Conservation (phyloP, 2,113 vertebrate genomes). For the Erinaceus europaeus region DNA sequence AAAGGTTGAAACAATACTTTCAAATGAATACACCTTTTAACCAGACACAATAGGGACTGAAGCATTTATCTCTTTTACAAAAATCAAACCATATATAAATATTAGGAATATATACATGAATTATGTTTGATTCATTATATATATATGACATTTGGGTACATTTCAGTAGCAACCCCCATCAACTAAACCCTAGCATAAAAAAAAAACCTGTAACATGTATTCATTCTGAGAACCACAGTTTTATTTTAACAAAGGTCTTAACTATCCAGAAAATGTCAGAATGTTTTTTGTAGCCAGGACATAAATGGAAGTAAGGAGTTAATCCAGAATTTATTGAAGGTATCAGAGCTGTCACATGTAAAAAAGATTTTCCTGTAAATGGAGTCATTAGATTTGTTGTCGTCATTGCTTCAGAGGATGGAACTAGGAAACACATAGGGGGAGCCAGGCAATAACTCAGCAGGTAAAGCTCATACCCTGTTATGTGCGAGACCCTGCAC, state of each 20-base stretch:
- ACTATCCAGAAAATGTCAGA: neutral
- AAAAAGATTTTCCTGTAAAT: neutral
- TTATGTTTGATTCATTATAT: neutral
- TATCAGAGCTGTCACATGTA: neutral
- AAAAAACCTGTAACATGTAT: neutral
- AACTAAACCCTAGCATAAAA: neutral
- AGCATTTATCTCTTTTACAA: neutral
- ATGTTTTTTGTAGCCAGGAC: neutral
- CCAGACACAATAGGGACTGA: neutral
- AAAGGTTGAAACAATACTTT: neutral
- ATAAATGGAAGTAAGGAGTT: neutral
- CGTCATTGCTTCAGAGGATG: neutral
- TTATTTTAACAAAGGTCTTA: neutral
- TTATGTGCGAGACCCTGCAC: too few species aligned
- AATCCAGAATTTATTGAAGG: neutral
- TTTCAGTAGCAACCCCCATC: neutral
- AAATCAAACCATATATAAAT: too few species aligned
- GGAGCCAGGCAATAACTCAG: too few species aligned
- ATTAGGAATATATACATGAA: too few species aligned
- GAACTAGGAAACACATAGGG: neutral
- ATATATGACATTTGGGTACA: neutral
- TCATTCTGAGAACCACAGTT: neutral
- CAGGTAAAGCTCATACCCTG: too few species aligned
- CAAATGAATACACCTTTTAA: constrained; percentile 1
- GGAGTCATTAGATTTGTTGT: neutral